Evolutionary conservation across 2,888 invertebrate species (phyloP).

Genomic region (Lasioglossum villosulum): DNA sequence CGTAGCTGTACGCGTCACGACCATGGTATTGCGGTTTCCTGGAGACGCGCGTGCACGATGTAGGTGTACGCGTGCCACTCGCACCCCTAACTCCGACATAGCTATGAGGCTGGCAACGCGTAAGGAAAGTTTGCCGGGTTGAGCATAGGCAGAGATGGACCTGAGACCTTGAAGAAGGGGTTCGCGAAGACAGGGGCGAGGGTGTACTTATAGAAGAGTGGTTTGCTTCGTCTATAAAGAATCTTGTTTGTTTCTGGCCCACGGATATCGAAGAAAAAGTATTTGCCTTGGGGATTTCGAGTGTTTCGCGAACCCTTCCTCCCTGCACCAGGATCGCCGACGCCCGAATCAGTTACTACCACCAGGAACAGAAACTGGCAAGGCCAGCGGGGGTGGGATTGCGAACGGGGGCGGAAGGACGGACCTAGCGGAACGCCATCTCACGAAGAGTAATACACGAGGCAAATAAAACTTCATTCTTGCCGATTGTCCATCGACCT

Average conservation of each 20-base stretch:
- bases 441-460: slow-evolving; percentile 69
- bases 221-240: slow-evolving; percentile 81
- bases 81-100: background rate
- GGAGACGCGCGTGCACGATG: background rate
- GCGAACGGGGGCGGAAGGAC: background rate
- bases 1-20: background rate
- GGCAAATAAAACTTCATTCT: slow-evolving; percentile 77
- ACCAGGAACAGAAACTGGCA: background rate
- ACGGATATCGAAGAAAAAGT: slow-evolving; percentile 81
- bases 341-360: slow-evolving; percentile 30
- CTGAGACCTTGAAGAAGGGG: slow-evolving; percentile 17
- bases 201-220: slow-evolving; percentile 81
- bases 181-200: slow-evolving; percentile 42
- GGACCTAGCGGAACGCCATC: slow-evolving; percentile 36
- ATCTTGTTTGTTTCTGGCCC: slow-evolving; percentile 82
- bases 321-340: slow-evolving; percentile 18
- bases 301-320: slow-evolving; percentile 72
- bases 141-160: slow-evolving; percentile 25
- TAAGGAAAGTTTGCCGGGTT: slow-evolving; percentile 40
- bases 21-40: background rate
- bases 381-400: background rate
- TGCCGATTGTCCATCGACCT: slow-evolving; percentile 72
- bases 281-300: slow-evolving; percentile 80
- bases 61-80: slow-evolving; percentile 5
- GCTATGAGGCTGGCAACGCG: background rate